Evolutionary conservation across 2,113 vertebrate species (phyloP), one percentile per base, ranked within the genome.

Genomic region (Sisor rabdophorus): DNA sequence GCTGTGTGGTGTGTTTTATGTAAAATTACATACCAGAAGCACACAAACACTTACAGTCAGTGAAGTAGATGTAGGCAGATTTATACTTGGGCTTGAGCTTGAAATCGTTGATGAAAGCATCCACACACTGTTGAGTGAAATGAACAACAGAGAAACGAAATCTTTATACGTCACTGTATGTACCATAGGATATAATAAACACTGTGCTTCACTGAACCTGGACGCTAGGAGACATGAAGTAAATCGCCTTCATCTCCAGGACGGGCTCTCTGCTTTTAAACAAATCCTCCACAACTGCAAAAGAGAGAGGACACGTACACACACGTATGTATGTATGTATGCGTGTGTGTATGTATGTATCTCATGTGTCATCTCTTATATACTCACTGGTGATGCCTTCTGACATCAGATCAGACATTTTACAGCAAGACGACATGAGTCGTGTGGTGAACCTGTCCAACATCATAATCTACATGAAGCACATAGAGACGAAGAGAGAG

Each of bases 1-100:
- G 19, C 19, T 13, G 40, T 11, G 16, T n/a, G 32, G 63, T 47
- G 65, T 10, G 17, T 53, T 70, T 20, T 50, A n/a, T 0, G 3
- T 1, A 12, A 10, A 20, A 53, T 16, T 11, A 2, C 11, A n/a
- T 19, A 8, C 11, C 15, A 56, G 2, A 71, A 36, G 1, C 17
- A 58, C 24, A 76, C 30, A 50, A 22, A 48, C 85, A 95, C 97
- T 96, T 90, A 99, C 96, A 94, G 88, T 98, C 96, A 64, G 95
- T 98, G 87, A 99, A 99, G 91, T 98, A 99, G 79, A 99, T 87
- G 15, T 97, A 97, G 0, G 96, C 96, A 79, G 93, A 90, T 91
- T 95, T 98, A 79, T 99, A 99, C 85, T 92, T 97, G 82, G 92
- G 92, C 88, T 94, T 98, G 79, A 26, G 64, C 75, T 92, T 92